Evolutionary conservation across 2,113 vertebrate genomes (phyloP).

Genomic region (Empidonax alnorum): DNA sequence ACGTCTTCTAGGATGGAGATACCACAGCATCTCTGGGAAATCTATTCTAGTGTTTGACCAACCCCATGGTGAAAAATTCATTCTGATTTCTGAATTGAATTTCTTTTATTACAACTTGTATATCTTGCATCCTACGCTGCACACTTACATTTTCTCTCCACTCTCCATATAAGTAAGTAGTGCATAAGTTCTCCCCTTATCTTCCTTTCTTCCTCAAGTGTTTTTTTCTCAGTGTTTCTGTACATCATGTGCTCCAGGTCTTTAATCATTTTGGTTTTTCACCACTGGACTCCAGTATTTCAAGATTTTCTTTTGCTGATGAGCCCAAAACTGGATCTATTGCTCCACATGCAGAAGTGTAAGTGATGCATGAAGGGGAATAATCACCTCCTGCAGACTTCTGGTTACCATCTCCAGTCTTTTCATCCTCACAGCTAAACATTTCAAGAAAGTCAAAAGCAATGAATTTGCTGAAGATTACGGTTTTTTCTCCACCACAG

Average conservation of each 20-base stretch:
- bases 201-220: neutral
- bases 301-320: neutral
- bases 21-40: neutral
- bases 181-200: neutral
- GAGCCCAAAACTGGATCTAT: neutral
- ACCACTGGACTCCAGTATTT: neutral
- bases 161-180: neutral
- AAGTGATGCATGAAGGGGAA: neutral
- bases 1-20: neutral
- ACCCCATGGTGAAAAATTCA: neutral
- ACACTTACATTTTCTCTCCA: neutral
- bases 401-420: neutral
- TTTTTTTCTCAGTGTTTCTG: neutral
- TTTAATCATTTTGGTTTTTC: neutral
- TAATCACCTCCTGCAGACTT: neutral
- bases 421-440: neutral
- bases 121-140: neutral
- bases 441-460: slow-evolving; percentile 1
- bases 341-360: neutral
- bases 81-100: neutral
- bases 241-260: neutral
- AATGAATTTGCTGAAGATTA: neutral
- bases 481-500: neutral
- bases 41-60: neutral
- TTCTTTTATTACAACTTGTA: neutral